Base-by-base conservation (phyloP, 2,797 vertebrate genomes). In the Galagoides demidoff region DNA sequence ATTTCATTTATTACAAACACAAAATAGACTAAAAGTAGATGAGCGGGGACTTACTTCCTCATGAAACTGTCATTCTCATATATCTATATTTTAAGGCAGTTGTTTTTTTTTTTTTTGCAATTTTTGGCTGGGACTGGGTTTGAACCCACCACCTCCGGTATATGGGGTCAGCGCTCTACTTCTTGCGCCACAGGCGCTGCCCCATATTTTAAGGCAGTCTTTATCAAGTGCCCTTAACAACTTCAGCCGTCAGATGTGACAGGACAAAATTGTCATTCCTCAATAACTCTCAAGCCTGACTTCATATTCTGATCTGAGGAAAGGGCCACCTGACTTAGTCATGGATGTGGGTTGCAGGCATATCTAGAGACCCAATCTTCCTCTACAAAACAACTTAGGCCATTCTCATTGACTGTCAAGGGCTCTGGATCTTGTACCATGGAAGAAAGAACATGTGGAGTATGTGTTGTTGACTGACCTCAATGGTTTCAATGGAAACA, bases 11-110 rank as follows among this genome's bases (percentile, higher is more conserved):
- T 49, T 90, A 29, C 0, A 37, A 31, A 57, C 66, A 39, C 64
- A 85, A 37, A 88, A 77, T 77, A 78, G 57, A 92, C 16, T 11
- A 84, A 90, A 85, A 73, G 34, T 29, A 79, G 82, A 70, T 84
- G 49, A 94, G 64, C 70, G 23, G 25, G 66, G 73, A 49, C 23
- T 92, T 92, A 64, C 13, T 31, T 29, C 29, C 61, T 90, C 49
- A 84, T 14, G 19, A 92, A 87, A 66, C 49, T 71, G 2, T 81
- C 34, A 45, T 91, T 94, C 66, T 82, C n/a, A 73, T 52, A 14
- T 55, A 82, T 43, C 22, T 31, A 16, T 71, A 55, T 82, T 79
- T 73, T 85, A 76, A 77, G 39, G n/a, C 34, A 29, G 12, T 57
- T 64, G 52, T 39, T 45, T 45, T 43, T 43, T 43, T 43, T 43